These are phyloP conservation scores for Phrynosoma platyrhinos DNA, from an alignment of 2,113 vertebrate genomes.

Conservation along the genomic window DNA sequence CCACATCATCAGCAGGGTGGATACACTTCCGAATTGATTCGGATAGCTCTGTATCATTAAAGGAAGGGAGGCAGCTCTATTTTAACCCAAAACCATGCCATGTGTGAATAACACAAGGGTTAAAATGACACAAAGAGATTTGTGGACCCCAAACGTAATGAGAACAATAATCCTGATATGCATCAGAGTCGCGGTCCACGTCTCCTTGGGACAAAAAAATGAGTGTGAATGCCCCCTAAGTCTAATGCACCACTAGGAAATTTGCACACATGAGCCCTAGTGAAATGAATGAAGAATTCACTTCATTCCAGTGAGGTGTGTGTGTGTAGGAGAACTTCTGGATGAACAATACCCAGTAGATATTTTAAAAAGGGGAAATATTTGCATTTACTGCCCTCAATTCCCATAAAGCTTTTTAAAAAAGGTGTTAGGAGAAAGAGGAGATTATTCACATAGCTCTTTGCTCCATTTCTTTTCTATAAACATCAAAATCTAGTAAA, in stretches of 20 bases:
- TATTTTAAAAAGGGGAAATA: background rate
- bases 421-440: background rate
- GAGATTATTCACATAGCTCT: background rate
- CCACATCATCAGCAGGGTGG: too few relatives aligned
- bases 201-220: too few relatives aligned
- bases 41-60: too few relatives aligned
- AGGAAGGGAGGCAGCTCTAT: too few relatives aligned
- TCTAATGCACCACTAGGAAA: background rate
- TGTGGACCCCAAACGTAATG: too few relatives aligned
- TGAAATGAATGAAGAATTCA: background rate
- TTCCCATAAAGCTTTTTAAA: slow-evolving; percentile 23
- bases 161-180: too few relatives aligned
- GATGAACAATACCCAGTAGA: background rate
- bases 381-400: background rate
- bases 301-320: background rate
- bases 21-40: too few relatives aligned
- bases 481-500: background rate
- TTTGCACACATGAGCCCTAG: background rate
- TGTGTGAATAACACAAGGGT: too few relatives aligned
- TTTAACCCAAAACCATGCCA: too few relatives aligned
- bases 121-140: too few relatives aligned
- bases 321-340: background rate
- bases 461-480: background rate
- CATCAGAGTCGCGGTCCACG: too few relatives aligned
- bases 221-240: too few relatives aligned